Evolutionary conservation across 1,140 invertebrate genomes (phyloP), one percentile per base, ranked within the genome.

Genomic region (Apis laboriosa): DNA sequence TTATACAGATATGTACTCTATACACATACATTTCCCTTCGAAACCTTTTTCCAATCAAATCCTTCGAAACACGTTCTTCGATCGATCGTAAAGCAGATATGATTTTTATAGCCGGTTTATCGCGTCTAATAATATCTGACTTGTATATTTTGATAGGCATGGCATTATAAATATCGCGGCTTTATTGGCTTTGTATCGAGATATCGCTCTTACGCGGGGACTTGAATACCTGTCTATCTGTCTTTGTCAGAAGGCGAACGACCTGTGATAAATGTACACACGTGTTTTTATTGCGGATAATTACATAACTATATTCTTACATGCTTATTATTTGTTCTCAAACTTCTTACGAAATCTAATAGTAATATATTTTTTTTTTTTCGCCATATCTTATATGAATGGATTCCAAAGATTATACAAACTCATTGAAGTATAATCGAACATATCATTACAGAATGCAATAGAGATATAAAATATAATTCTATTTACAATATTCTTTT

Each of bases 151-250:
- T 58, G 11, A 74, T 73, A 55, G 17, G 8, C 11, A 9, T 7
- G 28, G 15, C 8, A 34, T 75, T 75, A 75, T 74, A 73, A 74
- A 75, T 75, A 75, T 75, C 71, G 17, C 11, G 24, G 55, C 1
- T 58, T 80, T 63, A 74, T 80, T 72, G 71, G 28, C 78, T 80
- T 43, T 19, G 79, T 60, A 81, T 75, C 73, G 80, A 81, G 55
- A 74, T 64, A 66, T 74, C 12, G 24, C 60, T 61, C n/a, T 49
- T 55, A 34, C 51, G 13, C 2, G 67, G n/a, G 7, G n/a, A 12
- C 11, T 61, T n/a, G 19, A n/a, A 21, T 53, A n/a, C 24, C 15
- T 2, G 75, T 74, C 71, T 75, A 19, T 72, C 56, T 24, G 21
- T 74, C 43, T 53, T 71, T 19, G 61, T 56, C 67, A 5, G 58